These are phyloP conservation scores for Forbesichthys papilliferus DNA, from an alignment of 2,113 vertebrate species.

Conservation along the genomic window DNA sequence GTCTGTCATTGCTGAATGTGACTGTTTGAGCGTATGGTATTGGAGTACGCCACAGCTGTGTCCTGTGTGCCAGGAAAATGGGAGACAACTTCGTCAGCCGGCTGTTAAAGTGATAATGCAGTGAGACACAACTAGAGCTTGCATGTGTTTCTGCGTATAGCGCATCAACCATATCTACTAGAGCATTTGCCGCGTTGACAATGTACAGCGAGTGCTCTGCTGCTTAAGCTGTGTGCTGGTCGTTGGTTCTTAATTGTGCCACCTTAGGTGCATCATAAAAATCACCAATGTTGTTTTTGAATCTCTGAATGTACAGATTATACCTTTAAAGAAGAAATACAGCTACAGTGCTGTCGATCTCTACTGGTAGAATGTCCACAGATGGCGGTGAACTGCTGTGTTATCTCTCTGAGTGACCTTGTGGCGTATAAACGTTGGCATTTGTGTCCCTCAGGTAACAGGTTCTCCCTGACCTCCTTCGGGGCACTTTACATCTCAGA, in stretches of 20 bases:
- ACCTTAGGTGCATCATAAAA: too few relatives aligned
- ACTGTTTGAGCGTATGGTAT: slow-evolving; percentile 13
- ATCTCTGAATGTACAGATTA: too few relatives aligned
- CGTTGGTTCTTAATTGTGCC: too few relatives aligned
- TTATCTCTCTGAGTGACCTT: neutral
- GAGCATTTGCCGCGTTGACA: too few relatives aligned
- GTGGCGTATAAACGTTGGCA: neutral
- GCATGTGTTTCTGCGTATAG: neutral
- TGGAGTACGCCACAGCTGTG: slow-evolving; percentile 56
- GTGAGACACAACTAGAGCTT: slow-evolving; percentile 40
- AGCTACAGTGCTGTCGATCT: too few relatives aligned
- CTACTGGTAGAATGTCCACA: neutral
- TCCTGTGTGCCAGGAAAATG: slow-evolving; percentile 59
- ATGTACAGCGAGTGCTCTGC: too few relatives aligned
- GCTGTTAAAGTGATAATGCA: slow-evolving; percentile 59
- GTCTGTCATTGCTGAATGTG: slow-evolving; percentile 11
- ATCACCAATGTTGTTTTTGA: too few relatives aligned
- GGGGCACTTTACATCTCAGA: slow-evolving; percentile 98
- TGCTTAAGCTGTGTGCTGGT: too few relatives aligned
- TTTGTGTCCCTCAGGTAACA: slow-evolving; percentile 85
- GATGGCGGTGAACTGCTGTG: neutral
- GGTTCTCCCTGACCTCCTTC: slow-evolving; percentile 92
- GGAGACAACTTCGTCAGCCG: slow-evolving; percentile 52
- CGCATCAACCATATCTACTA: too few relatives aligned
- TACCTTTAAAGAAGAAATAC: too few relatives aligned